Base-by-base conservation (phyloP, 2,113 vertebrate genomes). In the Aldabrachelys gigantea region DNA sequence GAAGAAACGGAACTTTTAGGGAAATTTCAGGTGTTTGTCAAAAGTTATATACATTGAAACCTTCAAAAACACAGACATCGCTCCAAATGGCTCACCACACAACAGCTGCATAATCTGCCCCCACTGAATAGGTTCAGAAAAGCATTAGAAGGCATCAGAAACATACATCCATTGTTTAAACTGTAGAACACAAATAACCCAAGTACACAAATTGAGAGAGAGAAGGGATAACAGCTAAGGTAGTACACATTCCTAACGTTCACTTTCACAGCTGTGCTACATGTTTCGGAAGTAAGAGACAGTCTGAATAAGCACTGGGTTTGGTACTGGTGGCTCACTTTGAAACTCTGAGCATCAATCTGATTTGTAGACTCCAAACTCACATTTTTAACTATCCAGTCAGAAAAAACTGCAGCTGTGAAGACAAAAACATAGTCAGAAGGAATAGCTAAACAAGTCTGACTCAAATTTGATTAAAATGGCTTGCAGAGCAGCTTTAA, bases 231-330 rank as follows among this genome's bases (percentile, higher is more conserved):
- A 99, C 99, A 99, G 98, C 98, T 98, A 99, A 98, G 98, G 98
- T 98, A 99, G 98, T 98, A 99, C 99, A 98, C 98, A 96, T 98
- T 98, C 98, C 99, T 99, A 99, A 98, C 98, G 97, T 98, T 99
- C 98, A 99, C 99, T 98, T 99, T 99, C 99, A 99, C 99, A 98
- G 99, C 99, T 99, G 99, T 99, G 99, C 99, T 99, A 99, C 99
- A 99, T 98, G 96, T 99, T 98, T 99, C 98, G 98, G 98, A 98
- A 98, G 97, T 97, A 98, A 98, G 98, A 98, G 98, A 97, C 98
- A 98, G 97, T 98, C 98, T 93, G 97, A 98, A 96, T 98, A 98
- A 98, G 98, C 98, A 95, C 94, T 97, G 98, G 98, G 97, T 97
- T 96, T 97, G 97, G 98, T 98, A 98, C 98, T 98, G 98, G 97